Conservation (phyloP, 2,797 vertebrate genomes). For the Siniperca obscura region DNA sequence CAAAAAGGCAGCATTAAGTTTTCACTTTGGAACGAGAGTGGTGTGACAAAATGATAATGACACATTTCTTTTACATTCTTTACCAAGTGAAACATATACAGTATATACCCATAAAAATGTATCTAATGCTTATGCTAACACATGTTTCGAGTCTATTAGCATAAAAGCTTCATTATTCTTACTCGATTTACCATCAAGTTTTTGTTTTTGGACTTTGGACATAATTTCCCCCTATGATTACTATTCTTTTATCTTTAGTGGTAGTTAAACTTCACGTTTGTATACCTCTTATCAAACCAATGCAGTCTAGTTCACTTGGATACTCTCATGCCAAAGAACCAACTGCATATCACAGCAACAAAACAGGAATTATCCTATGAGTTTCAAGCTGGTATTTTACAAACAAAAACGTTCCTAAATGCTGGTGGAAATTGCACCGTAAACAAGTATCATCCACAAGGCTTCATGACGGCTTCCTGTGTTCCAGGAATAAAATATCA, state of each 20-base stretch:
- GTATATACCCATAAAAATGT: neutral
- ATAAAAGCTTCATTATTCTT: neutral
- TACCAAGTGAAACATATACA: constrained; percentile 18
- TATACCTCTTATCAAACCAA: neutral
- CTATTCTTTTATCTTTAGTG: neutral
- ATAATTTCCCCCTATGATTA: neutral
- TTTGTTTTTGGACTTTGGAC: neutral
- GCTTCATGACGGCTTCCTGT: constrained; percentile 5
- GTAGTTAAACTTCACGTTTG: neutral
- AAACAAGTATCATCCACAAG: constrained; percentile 34
- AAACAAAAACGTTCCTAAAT: constrained; percentile 11
- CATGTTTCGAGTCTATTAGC: neutral
- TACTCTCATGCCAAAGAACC: constrained; percentile 8
- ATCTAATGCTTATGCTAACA: neutral
- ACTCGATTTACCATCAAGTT: neutral
- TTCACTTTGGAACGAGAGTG: constrained; percentile 32
- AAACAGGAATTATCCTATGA: constrained; percentile 1
- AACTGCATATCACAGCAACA: constrained; percentile 21
- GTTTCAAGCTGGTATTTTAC: constrained; percentile 28
- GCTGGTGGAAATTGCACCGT: constrained; percentile 50
- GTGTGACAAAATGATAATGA: constrained; percentile 12
- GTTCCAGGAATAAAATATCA: constrained; percentile 28
- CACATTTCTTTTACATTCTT: constrained; percentile 15
- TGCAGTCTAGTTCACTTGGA: neutral
- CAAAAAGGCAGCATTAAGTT: constrained; percentile 41